Evolutionary conservation across 2,113 vertebrate species (phyloP).

Genomic region (Fulica atra): DNA sequence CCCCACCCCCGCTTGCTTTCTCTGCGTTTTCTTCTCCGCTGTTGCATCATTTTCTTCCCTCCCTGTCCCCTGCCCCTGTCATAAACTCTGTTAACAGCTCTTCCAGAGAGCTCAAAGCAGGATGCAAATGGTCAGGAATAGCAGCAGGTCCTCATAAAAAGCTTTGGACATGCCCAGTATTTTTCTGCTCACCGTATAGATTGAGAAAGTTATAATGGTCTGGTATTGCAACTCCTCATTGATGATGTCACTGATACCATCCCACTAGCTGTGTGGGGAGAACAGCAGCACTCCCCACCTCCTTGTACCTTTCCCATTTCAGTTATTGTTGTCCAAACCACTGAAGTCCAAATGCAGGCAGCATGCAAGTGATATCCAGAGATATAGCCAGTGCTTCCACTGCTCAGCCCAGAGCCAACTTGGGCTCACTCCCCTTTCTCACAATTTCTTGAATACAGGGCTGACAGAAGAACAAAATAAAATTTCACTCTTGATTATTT

Average conservation of each 20-base stretch:
- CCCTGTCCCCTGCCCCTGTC: background rate
- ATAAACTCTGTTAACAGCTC: background rate
- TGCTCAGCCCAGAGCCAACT: background rate
- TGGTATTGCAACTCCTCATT: background rate
- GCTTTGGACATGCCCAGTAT: background rate
- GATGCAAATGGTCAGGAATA: background rate
- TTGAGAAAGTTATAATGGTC: background rate
- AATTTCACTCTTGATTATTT: background rate
- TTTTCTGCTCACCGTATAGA: background rate
- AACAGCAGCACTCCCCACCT: background rate
- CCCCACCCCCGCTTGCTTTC: background rate
- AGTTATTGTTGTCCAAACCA: background rate
- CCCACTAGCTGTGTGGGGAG: background rate
- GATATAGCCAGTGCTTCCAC: background rate
- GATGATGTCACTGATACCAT: background rate
- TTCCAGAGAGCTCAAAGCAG: background rate
- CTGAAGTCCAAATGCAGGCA: background rate
- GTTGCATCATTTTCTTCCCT: background rate
- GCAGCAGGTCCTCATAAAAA: background rate
- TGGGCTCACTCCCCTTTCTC: background rate
- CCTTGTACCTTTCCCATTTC: background rate
- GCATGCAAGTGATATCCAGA: background rate
- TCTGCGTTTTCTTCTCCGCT: background rate
- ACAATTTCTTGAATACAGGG: background rate
- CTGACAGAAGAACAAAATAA: background rate